Conservation (phyloP, 2,113 vertebrate species). For the Gnathonemus longibarbis region DNA sequence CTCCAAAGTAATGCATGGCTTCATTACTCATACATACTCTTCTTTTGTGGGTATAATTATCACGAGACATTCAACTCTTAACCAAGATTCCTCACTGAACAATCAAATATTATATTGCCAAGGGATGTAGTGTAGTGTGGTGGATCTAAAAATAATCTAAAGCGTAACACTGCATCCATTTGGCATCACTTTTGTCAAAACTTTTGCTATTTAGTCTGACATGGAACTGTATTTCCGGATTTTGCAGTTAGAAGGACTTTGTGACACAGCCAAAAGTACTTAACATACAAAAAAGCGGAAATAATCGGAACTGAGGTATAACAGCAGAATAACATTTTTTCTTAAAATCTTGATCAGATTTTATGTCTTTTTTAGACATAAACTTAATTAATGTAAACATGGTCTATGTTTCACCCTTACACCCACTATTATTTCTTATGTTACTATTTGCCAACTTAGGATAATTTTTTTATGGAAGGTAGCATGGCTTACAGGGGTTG, state of each 20-base stretch:
- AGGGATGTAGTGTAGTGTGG: neutral
- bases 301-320: neutral
- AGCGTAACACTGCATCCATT: neutral
- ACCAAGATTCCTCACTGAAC: constrained; percentile 5
- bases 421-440: too few relatives aligned
- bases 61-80: neutral
- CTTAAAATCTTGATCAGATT: neutral
- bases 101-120: neutral
- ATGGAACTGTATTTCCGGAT: neutral
- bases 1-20: neutral
- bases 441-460: too few relatives aligned
- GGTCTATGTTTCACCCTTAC: too few relatives aligned
- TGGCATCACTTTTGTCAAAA: neutral
- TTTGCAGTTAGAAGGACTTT: neutral
- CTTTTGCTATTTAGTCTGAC: neutral
- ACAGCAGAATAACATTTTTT: neutral
- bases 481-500: too few relatives aligned
- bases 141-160: neutral
- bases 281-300: neutral
- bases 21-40: constrained; percentile 18
- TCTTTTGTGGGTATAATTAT: constrained; percentile 9
- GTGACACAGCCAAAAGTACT: neutral
- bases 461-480: too few relatives aligned
- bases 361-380: neutral
- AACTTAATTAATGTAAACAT: too few relatives aligned